These are phyloP conservation scores for Podargus strigoides DNA, from an alignment of 2,797 vertebrate species.

Conservation along the genomic window DNA sequence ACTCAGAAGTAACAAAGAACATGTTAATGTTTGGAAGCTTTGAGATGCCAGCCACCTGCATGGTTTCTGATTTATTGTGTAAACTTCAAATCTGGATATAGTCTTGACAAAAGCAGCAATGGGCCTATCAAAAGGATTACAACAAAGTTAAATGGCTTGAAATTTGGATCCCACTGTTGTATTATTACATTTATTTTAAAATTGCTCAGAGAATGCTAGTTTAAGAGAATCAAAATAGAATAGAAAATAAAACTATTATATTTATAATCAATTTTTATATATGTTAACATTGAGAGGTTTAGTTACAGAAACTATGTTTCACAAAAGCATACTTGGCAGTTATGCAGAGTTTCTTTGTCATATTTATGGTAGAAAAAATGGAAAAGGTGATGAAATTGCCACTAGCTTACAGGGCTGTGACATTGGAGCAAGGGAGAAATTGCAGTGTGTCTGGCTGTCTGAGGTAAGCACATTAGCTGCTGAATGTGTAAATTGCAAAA, in stretches of 20 bases:
- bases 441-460: background rate
- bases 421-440: background rate
- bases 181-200: slow-evolving; percentile 10
- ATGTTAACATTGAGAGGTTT: background rate
- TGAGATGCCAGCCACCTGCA: background rate
- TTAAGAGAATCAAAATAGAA: background rate
- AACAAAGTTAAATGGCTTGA: background rate
- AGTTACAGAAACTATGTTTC: background rate
- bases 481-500: slow-evolving; percentile 50
- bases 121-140: background rate
- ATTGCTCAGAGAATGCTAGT: background rate
- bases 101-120: background rate
- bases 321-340: background rate
- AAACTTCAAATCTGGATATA: background rate
- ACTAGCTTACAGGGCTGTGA: background rate
- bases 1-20: background rate
- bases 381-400: background rate
- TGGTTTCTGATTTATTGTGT: background rate
- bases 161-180: background rate
- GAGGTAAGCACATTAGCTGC: slow-evolving; percentile 22
- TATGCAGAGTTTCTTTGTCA: background rate
- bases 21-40: background rate
- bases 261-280: background rate
- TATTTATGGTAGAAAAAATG: background rate
- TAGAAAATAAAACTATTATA: background rate